Evolutionary conservation across 2,888 invertebrate species (phyloP).

Genomic region (Sinodicranocentrus sp.): DNA sequence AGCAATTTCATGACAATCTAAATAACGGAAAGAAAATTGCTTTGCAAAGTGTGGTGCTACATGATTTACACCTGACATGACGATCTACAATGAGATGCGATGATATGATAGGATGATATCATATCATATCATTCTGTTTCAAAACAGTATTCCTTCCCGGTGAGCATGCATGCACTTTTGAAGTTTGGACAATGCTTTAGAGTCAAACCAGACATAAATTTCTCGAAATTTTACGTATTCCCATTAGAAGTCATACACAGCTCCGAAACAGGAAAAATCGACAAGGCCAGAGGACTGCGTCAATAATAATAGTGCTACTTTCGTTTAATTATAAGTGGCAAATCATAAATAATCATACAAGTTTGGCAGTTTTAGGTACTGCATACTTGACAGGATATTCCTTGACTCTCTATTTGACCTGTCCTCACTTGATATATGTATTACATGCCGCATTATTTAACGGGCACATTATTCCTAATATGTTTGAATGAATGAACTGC

Average conservation of each 20-base stretch:
- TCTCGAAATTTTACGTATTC: too few species aligned
- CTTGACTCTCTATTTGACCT: conserved; percentile 28
- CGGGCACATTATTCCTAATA: conserved; percentile 19
- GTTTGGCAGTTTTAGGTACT: conserved; percentile 2
- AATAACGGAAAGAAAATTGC: conserved; percentile 18
- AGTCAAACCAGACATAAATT: too few species aligned
- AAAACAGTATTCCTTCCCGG: too few species aligned
- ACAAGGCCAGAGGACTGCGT: too few species aligned
- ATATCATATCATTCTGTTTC: too few species aligned
- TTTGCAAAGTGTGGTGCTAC: conserved; percentile 11
- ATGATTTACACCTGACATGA: background rate
- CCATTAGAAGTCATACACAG: too few species aligned
- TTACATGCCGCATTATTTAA: conserved; percentile 16
- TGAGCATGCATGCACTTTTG: too few species aligned
- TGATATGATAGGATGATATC: too few species aligned
- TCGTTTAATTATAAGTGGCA: background rate
- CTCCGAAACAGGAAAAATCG: too few species aligned
- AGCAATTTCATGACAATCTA: background rate
- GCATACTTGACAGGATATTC: conserved; percentile 4
- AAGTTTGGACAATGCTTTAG: too few species aligned
- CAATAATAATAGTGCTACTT: too few species aligned
- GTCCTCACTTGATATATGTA: conserved; percentile 43
- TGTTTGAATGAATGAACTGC: background rate
- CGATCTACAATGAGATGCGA: too few species aligned
- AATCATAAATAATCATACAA: background rate